A percentile compares a stretch with the other conserved stretches of the same genome.
phyloP scores from a whole-genome alignment of 2,888 invertebrate genomes.

The Drosophila macrothrix region DNA sequence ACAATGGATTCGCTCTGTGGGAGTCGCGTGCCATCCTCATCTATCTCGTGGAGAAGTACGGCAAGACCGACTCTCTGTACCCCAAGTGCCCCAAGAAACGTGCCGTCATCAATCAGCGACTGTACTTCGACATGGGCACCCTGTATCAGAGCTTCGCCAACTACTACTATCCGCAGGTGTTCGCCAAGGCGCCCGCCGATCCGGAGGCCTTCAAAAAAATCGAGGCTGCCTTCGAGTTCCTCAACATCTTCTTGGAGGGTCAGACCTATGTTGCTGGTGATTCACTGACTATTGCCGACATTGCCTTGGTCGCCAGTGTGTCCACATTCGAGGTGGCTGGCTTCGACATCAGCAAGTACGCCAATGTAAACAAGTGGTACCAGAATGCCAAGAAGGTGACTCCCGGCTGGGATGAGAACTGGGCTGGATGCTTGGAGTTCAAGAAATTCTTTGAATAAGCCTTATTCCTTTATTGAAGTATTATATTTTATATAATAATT shows the following conservation, averaged over 20 bases:
- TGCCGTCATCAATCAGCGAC: slow-evolving; percentile 91
- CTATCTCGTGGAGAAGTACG: slow-evolving; percentile 93
- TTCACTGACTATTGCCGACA: slow-evolving; percentile 91
- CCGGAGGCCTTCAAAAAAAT: slow-evolving; percentile 89
- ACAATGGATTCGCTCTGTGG: slow-evolving; percentile 92
- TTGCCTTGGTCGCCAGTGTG: slow-evolving; percentile 89
- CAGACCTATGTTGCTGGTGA: slow-evolving; percentile 90
- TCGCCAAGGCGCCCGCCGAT: slow-evolving; percentile 88
- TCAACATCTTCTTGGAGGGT: slow-evolving; percentile 90
- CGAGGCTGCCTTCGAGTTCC: slow-evolving; percentile 88
- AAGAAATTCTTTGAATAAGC: slow-evolving; percentile 83
- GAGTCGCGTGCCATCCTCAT: slow-evolving; percentile 94
- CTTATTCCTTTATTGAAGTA: slow-evolving; percentile 2
- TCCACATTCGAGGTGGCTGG: slow-evolving; percentile 89
- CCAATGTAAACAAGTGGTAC: slow-evolving; percentile 89
- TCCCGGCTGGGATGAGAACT: slow-evolving; percentile 88
- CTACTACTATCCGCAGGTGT: slow-evolving; percentile 89
- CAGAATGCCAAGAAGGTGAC: slow-evolving; percentile 87
- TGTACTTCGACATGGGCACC: slow-evolving; percentile 93
- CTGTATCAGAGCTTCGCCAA: slow-evolving; percentile 90
- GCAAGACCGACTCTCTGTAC: slow-evolving; percentile 90
- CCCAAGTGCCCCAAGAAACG: slow-evolving; percentile 92
- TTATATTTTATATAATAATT: slow-evolving; percentile 36
- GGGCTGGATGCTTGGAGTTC: slow-evolving; percentile 87
- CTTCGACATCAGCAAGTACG: slow-evolving; percentile 89